Conservation (phyloP, 2,888 invertebrate species). For the Xylocampa areola region DNA sequence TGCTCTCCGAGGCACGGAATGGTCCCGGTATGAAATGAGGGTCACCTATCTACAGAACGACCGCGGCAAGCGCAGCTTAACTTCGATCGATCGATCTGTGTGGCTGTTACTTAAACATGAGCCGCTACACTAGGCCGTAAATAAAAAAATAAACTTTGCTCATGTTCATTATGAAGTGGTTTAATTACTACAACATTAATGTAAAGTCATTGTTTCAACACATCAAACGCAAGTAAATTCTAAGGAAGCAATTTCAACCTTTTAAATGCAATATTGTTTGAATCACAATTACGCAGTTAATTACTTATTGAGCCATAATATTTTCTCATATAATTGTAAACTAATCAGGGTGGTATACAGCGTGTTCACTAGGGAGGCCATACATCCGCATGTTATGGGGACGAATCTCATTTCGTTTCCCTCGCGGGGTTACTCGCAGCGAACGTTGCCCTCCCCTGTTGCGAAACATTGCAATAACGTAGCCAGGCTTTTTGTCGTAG, state of each 20-base stretch:
- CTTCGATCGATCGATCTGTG: too few species aligned
- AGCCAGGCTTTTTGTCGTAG: slow-evolving; percentile 38
- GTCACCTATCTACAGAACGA: too few species aligned
- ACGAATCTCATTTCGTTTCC: slow-evolving; percentile 55
- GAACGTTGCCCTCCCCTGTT: slow-evolving; percentile 37
- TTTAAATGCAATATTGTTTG: background rate
- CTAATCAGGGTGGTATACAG: slow-evolving; percentile 45
- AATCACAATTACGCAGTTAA: background rate
- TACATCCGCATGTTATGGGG: slow-evolving; percentile 49
- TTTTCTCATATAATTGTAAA: slow-evolving; percentile 32
- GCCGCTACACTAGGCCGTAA: background rate
- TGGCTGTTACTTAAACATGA: too few species aligned
- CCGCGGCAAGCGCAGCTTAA: too few species aligned
- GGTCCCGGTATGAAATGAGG: too few species aligned
- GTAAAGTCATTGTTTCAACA: background rate
- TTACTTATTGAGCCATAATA: slow-evolving; percentile 6
- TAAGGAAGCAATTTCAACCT: background rate
- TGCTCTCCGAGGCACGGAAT: too few species aligned
- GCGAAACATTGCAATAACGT: slow-evolving; percentile 48
- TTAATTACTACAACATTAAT: slow-evolving; percentile 3
- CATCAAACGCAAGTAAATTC: slow-evolving; percentile 1
- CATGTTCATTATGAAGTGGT: background rate
- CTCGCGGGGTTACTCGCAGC: slow-evolving; percentile 38
- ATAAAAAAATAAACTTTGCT: background rate
- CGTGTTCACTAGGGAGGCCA: slow-evolving; percentile 41